Base-by-base conservation (phyloP, 92 coral and sea anemone genomes). In the Scolanthus callimorphus region DNA sequence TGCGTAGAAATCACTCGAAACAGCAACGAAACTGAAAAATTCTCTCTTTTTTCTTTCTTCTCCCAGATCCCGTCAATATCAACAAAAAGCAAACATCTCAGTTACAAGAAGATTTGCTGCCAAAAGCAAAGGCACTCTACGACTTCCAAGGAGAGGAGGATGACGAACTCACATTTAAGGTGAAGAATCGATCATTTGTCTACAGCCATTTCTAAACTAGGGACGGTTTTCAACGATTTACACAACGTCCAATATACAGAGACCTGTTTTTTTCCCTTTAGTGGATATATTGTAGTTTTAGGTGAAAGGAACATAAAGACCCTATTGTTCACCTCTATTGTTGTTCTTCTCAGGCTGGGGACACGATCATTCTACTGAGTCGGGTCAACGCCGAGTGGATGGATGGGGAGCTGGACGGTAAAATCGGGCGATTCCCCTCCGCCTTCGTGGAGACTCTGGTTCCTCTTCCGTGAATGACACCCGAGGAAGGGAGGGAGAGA, bases 81-180 rank as follows among this genome's bases (percentile, higher is more conserved):
- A 34, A 34, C 9, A 34, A 34, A 34, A 34, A 34, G 43, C 6
- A 15, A 6, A 6, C 15, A 15, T 34, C 43, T 34, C 9, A 17
- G 29, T 60, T 57, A 22, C 60, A 51, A 52, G 67, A 27, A 11
- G 39, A 30, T 23, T 26, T 34, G 0, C 49, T 65, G 15, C 80
- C 95, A 8, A 81, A 79, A 51, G 97, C 85, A 34, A 83, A 80
- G 70, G 97, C 97, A 6, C 48, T 91, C 58, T 83, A 82, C 59
- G 97, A 91, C 70, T 91, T 86, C 51, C 81, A 78, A 55, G 97
- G 96, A 19, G 97, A 86, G 27, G 49, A 62, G 20, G 84, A 66
- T 17, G 85, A 86, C 24, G 97, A 91, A 46, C 74, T 91, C 27
- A 61, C 91, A 20, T 86, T 91, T 44, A 91, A 79, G 95, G 97